These are phyloP conservation scores for Heliconius aoede DNA, from an alignment of 2,888 invertebrate genomes.

Conservation along the genomic window DNA sequence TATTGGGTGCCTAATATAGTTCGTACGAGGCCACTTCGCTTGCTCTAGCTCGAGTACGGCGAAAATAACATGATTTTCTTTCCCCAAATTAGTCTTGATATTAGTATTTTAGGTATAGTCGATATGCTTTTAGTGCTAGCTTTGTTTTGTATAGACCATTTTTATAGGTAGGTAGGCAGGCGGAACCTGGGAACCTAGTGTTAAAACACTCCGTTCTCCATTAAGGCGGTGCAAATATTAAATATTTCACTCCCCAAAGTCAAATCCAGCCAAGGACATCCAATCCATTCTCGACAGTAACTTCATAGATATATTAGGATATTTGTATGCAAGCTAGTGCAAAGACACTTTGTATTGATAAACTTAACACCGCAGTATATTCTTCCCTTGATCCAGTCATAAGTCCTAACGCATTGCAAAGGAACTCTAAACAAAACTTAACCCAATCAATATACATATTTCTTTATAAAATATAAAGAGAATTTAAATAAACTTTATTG, in stretches of 20 bases:
- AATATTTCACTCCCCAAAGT: too few species aligned
- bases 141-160: background rate
- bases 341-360: too few species aligned
- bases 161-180: background rate
- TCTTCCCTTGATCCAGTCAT: too few species aligned
- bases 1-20: conserved; percentile 29
- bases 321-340: too few species aligned
- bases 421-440: too few species aligned
- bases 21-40: conserved; percentile 22
- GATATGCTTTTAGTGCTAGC: background rate
- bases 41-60: background rate
- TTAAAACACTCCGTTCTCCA: background rate
- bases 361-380: too few species aligned
- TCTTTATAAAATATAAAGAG: background rate
- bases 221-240: too few species aligned
- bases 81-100: conserved; percentile 15
- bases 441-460: background rate
- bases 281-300: too few species aligned
- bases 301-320: too few species aligned
- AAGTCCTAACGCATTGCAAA: too few species aligned
- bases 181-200: background rate
- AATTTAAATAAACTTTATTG: background rate
- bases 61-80: conserved; percentile 26
- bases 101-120: conserved; percentile 8
- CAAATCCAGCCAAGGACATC: too few species aligned